phyloP scores from a whole-genome alignment of 2,888 invertebrate species.

The Leistus spinibarbis region DNA sequence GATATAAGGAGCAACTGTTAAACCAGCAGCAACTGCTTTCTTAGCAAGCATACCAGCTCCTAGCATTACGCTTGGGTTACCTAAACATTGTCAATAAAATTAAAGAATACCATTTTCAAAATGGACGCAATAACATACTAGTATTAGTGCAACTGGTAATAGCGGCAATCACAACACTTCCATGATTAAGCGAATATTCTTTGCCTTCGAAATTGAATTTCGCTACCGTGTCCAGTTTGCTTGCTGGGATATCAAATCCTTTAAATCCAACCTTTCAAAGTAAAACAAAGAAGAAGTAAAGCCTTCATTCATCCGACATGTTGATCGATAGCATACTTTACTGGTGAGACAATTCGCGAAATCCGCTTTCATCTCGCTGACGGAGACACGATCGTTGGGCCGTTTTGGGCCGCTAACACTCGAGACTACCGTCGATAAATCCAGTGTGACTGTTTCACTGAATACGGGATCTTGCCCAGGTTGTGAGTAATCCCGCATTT shows the following conservation, averaged over 20 bases:
- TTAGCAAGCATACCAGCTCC: constrained; percentile 92
- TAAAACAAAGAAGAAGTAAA: constrained; percentile 45
- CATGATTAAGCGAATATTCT: constrained; percentile 81
- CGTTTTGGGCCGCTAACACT: constrained; percentile 97
- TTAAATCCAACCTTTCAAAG: constrained; percentile 81
- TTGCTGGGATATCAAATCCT: constrained; percentile 80
- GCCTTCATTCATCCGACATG: not conserved
- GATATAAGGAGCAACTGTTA: constrained; percentile 88
- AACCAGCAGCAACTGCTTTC: constrained; percentile 91
- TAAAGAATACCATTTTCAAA: not conserved
- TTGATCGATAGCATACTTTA: constrained; percentile 69
- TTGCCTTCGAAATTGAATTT: constrained; percentile 82
- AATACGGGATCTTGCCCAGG: constrained; percentile 80
- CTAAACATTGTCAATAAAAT: constrained; percentile 4
- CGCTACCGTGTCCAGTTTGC: constrained; percentile 67
- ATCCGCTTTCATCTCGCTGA: constrained; percentile 87
- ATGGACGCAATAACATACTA: constrained; percentile 58
- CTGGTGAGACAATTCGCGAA: constrained; percentile 83
- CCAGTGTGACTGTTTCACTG: constrained; percentile 84
- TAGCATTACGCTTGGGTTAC: constrained; percentile 96
- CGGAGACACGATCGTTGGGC: constrained; percentile 94
- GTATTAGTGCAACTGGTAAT: constrained; percentile 99
- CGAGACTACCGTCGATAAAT: constrained; percentile 86
- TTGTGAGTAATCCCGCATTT: constrained; percentile 83
- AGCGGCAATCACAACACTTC: constrained; percentile 95